Evolutionary conservation across 2,888 invertebrate genomes (phyloP), one percentile per base, ranked within the genome.

Genomic region (Zygaena filipendulae): DNA sequence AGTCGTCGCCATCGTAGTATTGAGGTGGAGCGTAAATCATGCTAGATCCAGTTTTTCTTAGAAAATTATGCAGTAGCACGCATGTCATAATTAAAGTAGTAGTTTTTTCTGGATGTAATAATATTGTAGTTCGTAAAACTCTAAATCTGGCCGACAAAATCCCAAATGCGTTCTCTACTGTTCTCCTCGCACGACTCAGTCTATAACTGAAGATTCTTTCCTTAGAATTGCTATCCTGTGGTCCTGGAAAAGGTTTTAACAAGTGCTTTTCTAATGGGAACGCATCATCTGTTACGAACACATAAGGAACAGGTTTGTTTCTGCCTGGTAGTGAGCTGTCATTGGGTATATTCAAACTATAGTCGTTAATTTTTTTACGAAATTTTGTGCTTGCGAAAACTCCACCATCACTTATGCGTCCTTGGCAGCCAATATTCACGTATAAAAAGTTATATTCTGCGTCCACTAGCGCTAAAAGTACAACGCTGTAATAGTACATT

Each of bases 71-170:
- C 28, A 41, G 39, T 21, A 39, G 37, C 33, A 43, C 36, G 29
- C 41, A 43, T 37, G 44, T 38, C 33, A 41, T 40, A 39, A n/a
- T n/a, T n/a, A n/a, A n/a, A n/a, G 38, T 38, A 40, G 41, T 35
- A 35, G 39, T 37, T 35, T 38, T 38, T 38, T 36, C 21, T 33
- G 42, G 35, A 32, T 35, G 30, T 42, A 38, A 35, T 34, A 36
- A 39, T 26, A 39, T 41, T 30, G 33, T 37, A 29, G 21, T 38
- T 40, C 38, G 38, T 32, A 42, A 42, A 36, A 36, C 32, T 42
- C 33, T 35, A 36, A n/a, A n/a, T n/a, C n/a, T n/a, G n/a, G n/a
- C n/a, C n/a, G n/a, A n/a, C n/a, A n/a, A 10, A 27, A 29, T 34
- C 7, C 42, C 42, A 35, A 40, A 42, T 32, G 39, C 42, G 27